Evolutionary conservation across 2,797 vertebrate genomes (phyloP).

Genomic region (Galago senegalensis): DNA sequence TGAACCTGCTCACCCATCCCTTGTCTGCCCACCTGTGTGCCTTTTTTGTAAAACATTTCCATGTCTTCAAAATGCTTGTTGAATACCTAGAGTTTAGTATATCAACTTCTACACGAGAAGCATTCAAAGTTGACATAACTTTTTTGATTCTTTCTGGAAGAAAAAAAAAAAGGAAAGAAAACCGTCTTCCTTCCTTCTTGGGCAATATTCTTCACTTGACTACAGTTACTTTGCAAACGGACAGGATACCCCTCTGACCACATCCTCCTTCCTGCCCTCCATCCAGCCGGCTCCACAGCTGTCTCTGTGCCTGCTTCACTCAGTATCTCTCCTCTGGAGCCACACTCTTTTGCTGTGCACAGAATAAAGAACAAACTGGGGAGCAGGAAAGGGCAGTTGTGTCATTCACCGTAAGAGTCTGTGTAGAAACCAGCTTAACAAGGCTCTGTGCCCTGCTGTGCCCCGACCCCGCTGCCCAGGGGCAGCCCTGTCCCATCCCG

Average conservation of each 20-base stretch:
- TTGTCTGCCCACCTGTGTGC: conserved; percentile 95
- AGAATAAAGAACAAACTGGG: conserved; percentile 73
- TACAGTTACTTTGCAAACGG: conserved; percentile 82
- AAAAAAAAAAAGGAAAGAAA: conserved; percentile 85
- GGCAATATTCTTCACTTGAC: conserved; percentile 94
- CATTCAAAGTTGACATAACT: conserved; percentile 85
- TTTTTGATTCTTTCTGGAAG: conserved; percentile 89
- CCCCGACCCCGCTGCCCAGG: conserved; percentile 53
- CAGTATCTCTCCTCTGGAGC: conserved; percentile 61
- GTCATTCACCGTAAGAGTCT: conserved; percentile 65
- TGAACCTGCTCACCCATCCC: conserved; percentile 93
- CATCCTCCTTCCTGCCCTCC: conserved; percentile 8
- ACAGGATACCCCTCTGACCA: conserved; percentile 48
- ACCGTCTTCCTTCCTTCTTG: conserved; percentile 94
- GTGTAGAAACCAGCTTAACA: conserved; percentile 15
- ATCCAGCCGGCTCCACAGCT: not conserved
- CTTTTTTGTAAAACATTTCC: conserved; percentile 95
- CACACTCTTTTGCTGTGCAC: conserved; percentile 67
- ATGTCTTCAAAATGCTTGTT: conserved; percentile 92
- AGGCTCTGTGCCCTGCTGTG: conserved; percentile 50
- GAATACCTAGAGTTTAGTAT: conserved; percentile 90
- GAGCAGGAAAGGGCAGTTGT: not conserved
- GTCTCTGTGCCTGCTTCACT: conserved; percentile 72
- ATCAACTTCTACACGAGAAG: conserved; percentile 88
- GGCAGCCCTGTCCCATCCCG: conserved; percentile 67